A percentile compares a stretch with the other conserved stretches of the same genome.
Evolutionary conservation across 1,140 invertebrate species (phyloP).

Genomic region (Halictus rubicundus): DNA sequence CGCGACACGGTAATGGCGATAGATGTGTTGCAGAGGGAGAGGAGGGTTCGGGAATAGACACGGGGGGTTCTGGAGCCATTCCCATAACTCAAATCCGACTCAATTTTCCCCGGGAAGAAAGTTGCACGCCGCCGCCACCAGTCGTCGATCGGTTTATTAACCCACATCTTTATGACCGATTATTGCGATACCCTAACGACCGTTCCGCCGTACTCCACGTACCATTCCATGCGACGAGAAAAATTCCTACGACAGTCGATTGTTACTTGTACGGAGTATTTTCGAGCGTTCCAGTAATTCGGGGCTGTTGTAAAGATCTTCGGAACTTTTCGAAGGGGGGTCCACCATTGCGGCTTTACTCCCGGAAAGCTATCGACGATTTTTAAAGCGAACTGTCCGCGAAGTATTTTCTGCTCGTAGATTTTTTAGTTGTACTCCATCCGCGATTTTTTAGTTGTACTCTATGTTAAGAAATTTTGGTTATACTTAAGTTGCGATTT

Average conservation of each 20-base stretch:
- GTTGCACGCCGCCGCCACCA: conserved; percentile 52
- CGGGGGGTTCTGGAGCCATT: conserved; percentile 44
- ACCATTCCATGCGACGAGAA: neutral
- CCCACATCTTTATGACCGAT: conserved; percentile 40
- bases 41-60: conserved; percentile 57
- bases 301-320: neutral
- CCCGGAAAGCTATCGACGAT: too few species aligned
- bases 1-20: conserved; percentile 65
- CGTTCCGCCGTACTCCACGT: neutral
- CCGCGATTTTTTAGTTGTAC: too few species aligned
- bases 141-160: conserved; percentile 51
- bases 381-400: too few species aligned
- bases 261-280: neutral
- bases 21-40: conserved; percentile 64
- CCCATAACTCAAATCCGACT: conserved; percentile 76
- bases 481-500: too few species aligned
- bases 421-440: too few species aligned
- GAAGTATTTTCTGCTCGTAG: too few species aligned
- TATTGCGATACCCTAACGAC: conserved; percentile 24
- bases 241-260: conserved; percentile 5
- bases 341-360: too few species aligned
- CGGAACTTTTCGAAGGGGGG: neutral
- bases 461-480: too few species aligned
- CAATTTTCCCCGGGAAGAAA: conserved; percentile 73
- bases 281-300: neutral